Base-by-base conservation (phyloP, 2,113 vertebrate genomes). In the Egretta garzetta region DNA sequence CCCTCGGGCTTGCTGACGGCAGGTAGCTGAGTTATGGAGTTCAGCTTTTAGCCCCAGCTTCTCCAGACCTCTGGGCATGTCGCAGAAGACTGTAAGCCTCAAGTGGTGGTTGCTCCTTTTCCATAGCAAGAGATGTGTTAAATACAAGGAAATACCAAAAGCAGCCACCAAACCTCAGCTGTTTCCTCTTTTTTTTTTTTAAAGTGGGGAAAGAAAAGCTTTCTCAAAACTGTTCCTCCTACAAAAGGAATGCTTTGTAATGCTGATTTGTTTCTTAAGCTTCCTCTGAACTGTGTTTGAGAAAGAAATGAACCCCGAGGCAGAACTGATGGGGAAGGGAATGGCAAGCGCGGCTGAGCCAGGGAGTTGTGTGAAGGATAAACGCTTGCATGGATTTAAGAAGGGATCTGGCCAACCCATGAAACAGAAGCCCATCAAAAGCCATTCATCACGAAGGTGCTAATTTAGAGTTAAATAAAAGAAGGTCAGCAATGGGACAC, bases 291-390 rank as follows among this genome's bases (percentile, higher is more conserved):
- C 68, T 3, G 3, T 23, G 14, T 74, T 89, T 66, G 80, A 89
- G 87, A 53, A 81, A 94, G 80, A 92, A 94, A 96, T 89, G 37
- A 91, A 62, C 72, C 91, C 95, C 1, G n/a, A 90, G 96, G 93
- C 74, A 35, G 71, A 37, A 63, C 24, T 0, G 8, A 90, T 74
- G 2, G 6, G 62, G 60, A 95, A 88, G 52, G 28, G 60, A 90
- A 79, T 18, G 0, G 4, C 14, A 9, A 82, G 75, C 10, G 3
- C 55, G 4, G 68, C 91, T 71, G 83, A 90, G 55, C 23, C 55
- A 33, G 30, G 47, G 62, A 4, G 33, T 23, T 86, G 35, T 45
- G 53, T 2, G 10, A 74, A 90, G 88, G 62, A 92, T 59, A 74
- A 93, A 82, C 0, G 4, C 53, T 60, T 37, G 24, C 49, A n/a